Percentiles rank a stretch among this genome's conserved stretches.
These are phyloP conservation scores for Globodera ellingtonae DNA, from an alignment of 1,140 invertebrate genomes.

Conservation along the genomic window DNA sequence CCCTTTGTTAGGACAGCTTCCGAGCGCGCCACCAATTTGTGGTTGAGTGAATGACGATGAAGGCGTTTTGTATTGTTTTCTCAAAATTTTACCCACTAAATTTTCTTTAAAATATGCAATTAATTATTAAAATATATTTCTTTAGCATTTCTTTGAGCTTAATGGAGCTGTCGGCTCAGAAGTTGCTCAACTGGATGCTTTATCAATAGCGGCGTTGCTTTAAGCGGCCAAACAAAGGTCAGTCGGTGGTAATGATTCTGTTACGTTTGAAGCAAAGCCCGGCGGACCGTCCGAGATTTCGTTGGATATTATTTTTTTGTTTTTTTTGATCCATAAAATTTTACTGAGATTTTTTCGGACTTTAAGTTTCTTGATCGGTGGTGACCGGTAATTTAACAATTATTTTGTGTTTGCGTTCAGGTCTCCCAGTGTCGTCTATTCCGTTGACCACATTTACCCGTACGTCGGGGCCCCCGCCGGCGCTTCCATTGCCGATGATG, in stretches of 20 bases:
- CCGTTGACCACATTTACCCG: constrained; percentile 44
- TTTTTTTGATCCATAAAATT: too few species aligned
- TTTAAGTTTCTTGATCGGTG: too few species aligned
- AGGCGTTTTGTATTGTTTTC: not conserved
- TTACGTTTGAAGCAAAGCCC: too few species aligned
- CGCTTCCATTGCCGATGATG: not conserved
- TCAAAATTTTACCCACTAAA: too few species aligned
- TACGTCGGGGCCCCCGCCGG: not conserved
- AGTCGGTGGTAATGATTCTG: too few species aligned
- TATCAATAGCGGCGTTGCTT: constrained; percentile 4
- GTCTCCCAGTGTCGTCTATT: constrained; percentile 25
- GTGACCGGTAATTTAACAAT: constrained; percentile 15
- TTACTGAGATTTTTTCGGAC: too few species aligned
- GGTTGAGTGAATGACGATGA: constrained; percentile 33
- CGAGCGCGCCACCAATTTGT: not conserved
- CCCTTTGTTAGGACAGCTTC: not conserved
- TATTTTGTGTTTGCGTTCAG: constrained; percentile 32
- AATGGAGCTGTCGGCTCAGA: constrained; percentile 9
- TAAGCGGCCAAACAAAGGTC: constrained; percentile 24
- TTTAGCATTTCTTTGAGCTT: constrained; percentile 1
- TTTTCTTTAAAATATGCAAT: constrained; percentile 16
- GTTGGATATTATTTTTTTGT: too few species aligned
- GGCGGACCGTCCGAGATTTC: too few species aligned
- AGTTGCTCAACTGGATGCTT: not conserved
- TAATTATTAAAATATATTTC: not conserved